Evolutionary conservation across 2,797 vertebrate species (phyloP), one percentile per base, ranked within the genome.

Genomic region (Galagoides demidoff): DNA sequence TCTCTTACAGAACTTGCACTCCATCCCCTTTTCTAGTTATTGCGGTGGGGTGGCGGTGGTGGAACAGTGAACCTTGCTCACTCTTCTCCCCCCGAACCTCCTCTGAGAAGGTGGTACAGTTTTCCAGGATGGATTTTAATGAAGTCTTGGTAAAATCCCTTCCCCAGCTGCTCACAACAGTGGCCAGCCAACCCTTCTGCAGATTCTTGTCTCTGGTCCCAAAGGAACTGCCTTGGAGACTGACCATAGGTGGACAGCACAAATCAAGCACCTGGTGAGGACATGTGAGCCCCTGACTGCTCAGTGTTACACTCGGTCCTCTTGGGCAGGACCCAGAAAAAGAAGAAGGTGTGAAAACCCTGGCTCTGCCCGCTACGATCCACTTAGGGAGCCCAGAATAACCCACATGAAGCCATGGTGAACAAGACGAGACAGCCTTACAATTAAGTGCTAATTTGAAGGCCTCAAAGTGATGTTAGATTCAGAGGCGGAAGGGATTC

Each of bases 381-480:
- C 94, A 39, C 49, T 13, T 4, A 7, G 39, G 90, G 90, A 95
- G 92, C 86, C 92, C 59, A 77, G 85, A 95, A 90, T 90, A 91
- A 63, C 89, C 78, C 81, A 25, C 71, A 23, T 1, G 85, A 43
- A 49, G 3, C 73, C 6, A 0, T 10, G 74, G 63, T 1, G 89
- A 77, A 10, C 39, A 45, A 89, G 52, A 90, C 9, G 17, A 85
- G 96, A 74, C 94, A 78, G 90, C 17, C 78, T 87, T 61, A 25
- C 63, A 77, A 86, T 94, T 96, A 84, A 57, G 90, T 31, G 97
- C 94, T 92, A 55, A 94, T 45, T 25, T 61, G 95, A 93, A 94
- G 68, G 88, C 7, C 90, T 37, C 0, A 29, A 68, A 78, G 90
- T 12, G 57, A 68, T n/a, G 71, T 3, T 39, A 59, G n/a, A 7